Conservation (phyloP, 1,140 invertebrate species). For the Neotoxoptera formosana region DNA sequence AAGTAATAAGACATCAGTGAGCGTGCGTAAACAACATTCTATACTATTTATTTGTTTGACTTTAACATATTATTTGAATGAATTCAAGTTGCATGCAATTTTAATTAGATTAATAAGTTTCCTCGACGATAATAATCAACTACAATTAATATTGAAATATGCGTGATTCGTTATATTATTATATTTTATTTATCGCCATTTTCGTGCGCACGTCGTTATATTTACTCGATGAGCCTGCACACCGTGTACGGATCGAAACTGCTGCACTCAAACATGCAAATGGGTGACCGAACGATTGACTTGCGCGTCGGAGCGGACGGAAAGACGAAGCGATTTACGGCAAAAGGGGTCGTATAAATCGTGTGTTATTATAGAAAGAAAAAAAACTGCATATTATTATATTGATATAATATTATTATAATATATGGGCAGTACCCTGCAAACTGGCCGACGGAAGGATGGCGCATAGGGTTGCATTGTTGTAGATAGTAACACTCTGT, state of each 20-base stretch:
- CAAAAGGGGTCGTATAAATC: neutral
- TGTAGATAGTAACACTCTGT: neutral
- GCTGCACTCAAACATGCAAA: neutral
- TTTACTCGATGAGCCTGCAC: neutral
- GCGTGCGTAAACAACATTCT: no score
- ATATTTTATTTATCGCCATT: neutral
- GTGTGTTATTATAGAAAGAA: neutral
- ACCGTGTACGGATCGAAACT: neutral
- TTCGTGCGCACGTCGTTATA: neutral
- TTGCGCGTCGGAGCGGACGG: no score
- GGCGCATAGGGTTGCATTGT: neutral
- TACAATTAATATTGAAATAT: neutral
- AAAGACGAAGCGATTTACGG: neutral
- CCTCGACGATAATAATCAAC: neutral
- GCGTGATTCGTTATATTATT: neutral
- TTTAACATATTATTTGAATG: neutral
- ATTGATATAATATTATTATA: no score
- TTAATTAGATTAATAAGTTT: neutral
- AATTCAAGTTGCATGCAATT: no score
- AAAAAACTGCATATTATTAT: neutral
- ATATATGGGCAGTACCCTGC: neutral
- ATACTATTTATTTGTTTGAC: no score
- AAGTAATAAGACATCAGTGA: no score
- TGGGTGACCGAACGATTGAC: neutral
- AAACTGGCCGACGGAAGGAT: neutral